Conservation (phyloP, 37 sponge, comb jelly and placozoan genomes). For the Petrosia ficiformis region DNA sequence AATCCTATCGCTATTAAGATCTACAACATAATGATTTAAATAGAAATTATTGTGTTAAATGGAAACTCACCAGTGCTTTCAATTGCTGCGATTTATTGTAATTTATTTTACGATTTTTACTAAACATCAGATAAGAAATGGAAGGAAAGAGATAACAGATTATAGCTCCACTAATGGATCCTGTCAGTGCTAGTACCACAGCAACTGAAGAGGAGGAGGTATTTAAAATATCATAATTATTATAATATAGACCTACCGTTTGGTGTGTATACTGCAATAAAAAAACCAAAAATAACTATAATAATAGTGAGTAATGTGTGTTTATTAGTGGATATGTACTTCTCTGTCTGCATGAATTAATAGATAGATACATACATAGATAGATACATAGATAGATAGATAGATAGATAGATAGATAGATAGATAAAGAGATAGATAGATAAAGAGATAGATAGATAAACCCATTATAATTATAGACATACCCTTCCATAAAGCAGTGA, state of each 20-base stretch:
- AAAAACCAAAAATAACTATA: not conserved
- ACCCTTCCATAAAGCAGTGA: constrained; percentile 53
- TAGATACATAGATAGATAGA: not conserved
- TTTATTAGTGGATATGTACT: not conserved
- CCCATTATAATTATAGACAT: not conserved
- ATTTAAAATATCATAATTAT: no score
- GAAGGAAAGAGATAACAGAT: constrained; percentile 81
- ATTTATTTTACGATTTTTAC: no score
- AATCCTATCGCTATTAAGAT: no score
- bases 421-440: not conserved
- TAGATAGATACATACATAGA: no score
- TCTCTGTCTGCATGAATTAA: constrained; percentile 5
- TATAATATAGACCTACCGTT: not conserved
- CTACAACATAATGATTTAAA: no score
- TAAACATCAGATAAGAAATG: constrained; percentile 58
- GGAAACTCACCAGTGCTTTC: no score
- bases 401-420: not conserved
- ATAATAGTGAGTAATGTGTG: not conserved
- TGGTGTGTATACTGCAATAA: not conserved
- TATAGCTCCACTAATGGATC: constrained; percentile 68
- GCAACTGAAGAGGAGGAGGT: constrained; percentile 62
- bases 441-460: not conserved
- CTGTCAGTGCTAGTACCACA: constrained; percentile 65
- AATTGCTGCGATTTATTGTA: no score
- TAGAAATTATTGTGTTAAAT: no score